Evolutionary conservation across 1,140 invertebrate species (phyloP).

Genomic region (Atta cephalotes): DNA sequence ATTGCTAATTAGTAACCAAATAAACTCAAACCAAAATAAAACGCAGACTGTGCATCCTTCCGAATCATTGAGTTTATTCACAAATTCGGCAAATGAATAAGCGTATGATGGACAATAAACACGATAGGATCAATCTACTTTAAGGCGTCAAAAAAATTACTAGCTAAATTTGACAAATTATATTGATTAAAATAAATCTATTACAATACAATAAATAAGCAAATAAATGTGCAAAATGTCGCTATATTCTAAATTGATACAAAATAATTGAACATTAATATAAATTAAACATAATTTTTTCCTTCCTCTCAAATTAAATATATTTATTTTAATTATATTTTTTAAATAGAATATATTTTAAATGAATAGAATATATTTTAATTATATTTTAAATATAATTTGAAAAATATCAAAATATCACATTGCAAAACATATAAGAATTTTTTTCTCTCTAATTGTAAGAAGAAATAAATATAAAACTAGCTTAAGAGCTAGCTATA

Average conservation of each 20-base stretch:
- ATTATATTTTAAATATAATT: slow-evolving; percentile 1
- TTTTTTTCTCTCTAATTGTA: background rate
- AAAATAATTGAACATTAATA: background rate
- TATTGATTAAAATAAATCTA: background rate
- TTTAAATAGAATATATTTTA: background rate
- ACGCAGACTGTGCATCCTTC: slow-evolving; percentile 16
- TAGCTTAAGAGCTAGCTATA: too few species aligned
- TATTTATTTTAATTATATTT: background rate
- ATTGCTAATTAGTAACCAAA: slow-evolving; percentile 9
- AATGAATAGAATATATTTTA: background rate
- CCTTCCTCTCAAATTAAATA: background rate
- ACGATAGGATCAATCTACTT: background rate
- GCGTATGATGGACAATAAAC: background rate
- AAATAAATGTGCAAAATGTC: background rate
- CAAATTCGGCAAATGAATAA: background rate
- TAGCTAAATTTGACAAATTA: background rate
- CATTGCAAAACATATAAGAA: background rate
- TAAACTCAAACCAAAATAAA: slow-evolving; percentile 7
- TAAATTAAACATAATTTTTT: background rate
- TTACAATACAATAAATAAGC: background rate
- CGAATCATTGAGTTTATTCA: slow-evolving; percentile 17
- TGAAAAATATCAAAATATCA: background rate
- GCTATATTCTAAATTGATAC: background rate
- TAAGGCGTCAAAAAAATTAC: background rate
- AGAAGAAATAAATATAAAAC: background rate